Base-by-base conservation (phyloP, 2,797 vertebrate species). In the Peromyscus attwateri region DNA sequence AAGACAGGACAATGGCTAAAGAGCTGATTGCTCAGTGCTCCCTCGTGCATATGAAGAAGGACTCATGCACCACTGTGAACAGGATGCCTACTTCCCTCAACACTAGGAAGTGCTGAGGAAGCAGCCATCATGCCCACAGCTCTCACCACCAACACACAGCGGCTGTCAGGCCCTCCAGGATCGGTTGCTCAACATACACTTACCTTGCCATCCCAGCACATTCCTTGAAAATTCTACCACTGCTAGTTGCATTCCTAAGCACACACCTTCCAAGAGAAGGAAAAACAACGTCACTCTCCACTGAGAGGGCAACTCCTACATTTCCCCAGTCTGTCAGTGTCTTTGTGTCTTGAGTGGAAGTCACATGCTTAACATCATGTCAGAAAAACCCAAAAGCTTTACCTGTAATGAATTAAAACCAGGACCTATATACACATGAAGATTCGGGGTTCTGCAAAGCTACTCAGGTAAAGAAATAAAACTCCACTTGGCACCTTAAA, bases 221-320 rank as follows among this genome's bases (percentile, higher is more conserved):
- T 98, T 99, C 96, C 99, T 99, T 77, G 99, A 99, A 73, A 99
- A 99, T 95, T 99, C 99, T 80, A 99, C 99, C 91, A 99, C 99
- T 0, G 99, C 99, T 91, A 99, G 96, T 98, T 99, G 99, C 99
- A 99, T 99, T 97, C 99, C 99, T 97, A 99, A 94, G 98, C 99
- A 99, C 17, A 99, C 99, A 7, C 99, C 99, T 99, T 98, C 23
- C 97, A 95, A 37, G 97, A 46, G 7, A 71, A 96, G 71, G 55
- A 40, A 85, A 73, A 84, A 71, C 73, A 70, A 92, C 34, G 83
- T 40, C 40, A 97, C 25, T 25, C 21, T 64, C 73, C 62, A 37
- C 0, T 66, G 29, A 89, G 94, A 89, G 79, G 57, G 77, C 37
- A 60, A 37, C 34, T 89, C 75, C 75, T 27, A 40, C 23, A 23